phyloP scores from a whole-genome alignment of 2,113 vertebrate genomes.

The Pseudorasbora parva region DNA sequence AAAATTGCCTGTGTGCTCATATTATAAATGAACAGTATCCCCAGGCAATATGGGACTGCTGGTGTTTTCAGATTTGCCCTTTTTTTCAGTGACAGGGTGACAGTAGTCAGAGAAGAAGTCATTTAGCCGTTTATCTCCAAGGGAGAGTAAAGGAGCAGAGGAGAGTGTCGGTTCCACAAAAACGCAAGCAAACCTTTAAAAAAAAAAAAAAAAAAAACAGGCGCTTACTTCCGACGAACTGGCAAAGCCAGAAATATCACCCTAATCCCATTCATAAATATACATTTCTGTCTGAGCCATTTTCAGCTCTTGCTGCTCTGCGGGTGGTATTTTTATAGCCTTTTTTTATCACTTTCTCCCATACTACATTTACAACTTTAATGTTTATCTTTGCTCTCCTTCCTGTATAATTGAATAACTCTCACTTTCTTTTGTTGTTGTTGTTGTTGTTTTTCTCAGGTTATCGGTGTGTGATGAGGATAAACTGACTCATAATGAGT shows the following conservation, averaged over 20 bases:
- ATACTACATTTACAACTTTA: neutral
- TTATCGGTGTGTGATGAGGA: conserved; percentile 89
- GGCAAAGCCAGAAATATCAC: conserved; percentile 40
- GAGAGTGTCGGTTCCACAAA: conserved; percentile 4
- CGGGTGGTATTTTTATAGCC: conserved; percentile 24
- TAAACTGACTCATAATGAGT: conserved; percentile 88
- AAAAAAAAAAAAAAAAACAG: neutral
- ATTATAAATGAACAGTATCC: conserved; percentile 8
- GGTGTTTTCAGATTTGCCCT: neutral
- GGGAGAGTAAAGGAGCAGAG: conserved; percentile 20
- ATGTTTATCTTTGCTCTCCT: neutral
- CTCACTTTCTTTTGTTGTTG: conserved; percentile 16
- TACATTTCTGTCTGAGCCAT: conserved; percentile 43
- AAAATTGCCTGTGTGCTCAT: conserved; percentile 44
- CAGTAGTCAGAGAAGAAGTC: conserved; percentile 39
- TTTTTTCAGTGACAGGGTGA: conserved; percentile 4
- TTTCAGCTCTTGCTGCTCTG: conserved; percentile 15
- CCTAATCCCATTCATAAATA: conserved; percentile 59
- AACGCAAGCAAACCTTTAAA: conserved; percentile 43
- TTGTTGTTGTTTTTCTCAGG: conserved; percentile 66
- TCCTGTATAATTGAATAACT: conserved; percentile 23
- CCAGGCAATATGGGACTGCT: conserved; percentile 21
- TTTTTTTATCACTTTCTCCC: neutral
- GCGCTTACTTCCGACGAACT: conserved; percentile 35
- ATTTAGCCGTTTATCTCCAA: conserved; percentile 49